These are phyloP conservation scores for Agapornis canus DNA, from an alignment of 2,797 vertebrate genomes.

Conservation along the genomic window DNA sequence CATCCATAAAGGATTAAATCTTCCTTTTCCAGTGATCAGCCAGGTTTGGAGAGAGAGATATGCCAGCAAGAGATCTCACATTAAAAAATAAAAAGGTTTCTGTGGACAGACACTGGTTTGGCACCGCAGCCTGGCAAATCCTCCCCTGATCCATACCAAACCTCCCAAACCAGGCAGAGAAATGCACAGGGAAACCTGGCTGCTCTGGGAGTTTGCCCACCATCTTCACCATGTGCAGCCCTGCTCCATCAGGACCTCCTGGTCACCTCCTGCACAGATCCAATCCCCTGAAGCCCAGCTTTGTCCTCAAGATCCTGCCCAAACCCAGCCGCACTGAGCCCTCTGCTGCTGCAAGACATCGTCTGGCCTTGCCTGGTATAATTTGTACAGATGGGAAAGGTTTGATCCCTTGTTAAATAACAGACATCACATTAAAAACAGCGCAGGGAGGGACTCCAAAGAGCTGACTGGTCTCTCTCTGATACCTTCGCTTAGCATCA, in stretches of 20 bases:
- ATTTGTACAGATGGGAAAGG: background rate
- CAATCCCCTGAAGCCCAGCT: background rate
- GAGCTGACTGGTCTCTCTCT: background rate
- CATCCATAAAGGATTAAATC: background rate
- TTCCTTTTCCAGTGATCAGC: background rate
- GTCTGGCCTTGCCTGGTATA: background rate
- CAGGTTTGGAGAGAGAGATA: background rate
- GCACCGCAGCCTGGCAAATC: background rate
- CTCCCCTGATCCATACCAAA: background rate
- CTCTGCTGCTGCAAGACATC: background rate
- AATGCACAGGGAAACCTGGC: background rate
- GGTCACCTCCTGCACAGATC: background rate
- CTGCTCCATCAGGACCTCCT: background rate
- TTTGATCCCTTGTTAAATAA: background rate
- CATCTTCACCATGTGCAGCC: background rate
- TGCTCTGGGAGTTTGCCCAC: background rate
- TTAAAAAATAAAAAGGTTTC: slow-evolving; percentile 10
- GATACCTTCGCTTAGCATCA: background rate
- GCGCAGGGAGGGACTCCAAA: background rate
- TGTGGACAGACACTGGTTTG: slow-evolving; percentile 38
- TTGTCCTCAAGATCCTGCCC: background rate
- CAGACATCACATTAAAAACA: background rate
- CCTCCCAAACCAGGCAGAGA: background rate
- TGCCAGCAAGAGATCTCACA: background rate
- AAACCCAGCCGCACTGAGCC: background rate